Evolutionary conservation across 2,797 vertebrate genomes (phyloP), one percentile per base, ranked within the genome.

Genomic region (Phoeniculus purpureus): DNA sequence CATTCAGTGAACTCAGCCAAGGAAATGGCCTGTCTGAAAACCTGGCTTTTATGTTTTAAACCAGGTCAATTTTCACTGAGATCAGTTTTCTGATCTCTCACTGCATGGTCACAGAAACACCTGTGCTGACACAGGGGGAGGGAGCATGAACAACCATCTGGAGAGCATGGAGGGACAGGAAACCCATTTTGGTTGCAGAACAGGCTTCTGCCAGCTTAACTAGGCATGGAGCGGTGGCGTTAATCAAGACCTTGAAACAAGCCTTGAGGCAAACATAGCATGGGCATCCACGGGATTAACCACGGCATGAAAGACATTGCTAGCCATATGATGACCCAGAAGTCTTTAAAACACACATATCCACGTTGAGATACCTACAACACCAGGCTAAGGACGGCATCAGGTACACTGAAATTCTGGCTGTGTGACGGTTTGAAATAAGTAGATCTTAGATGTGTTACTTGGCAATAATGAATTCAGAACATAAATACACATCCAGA

Each of bases 141-240:
- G 81, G 73, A 95, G 87, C 2, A 0, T 4, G 2, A 90, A 52
- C 59, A 77, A 85, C 94, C 93, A 94, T 93, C 93, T 94, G 94
- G 94, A 94, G 92, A 90, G 84, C 87, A 81, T 6, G 4, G 47
- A 16, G 93, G 89, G 60, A 92, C 95, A 95, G 94, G 94, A 95
- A 94, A 87, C 90, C 90, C 90, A 72, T 91, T 93, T 90, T 61
- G 76, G 90, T 87, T 72, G 91, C 79, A 90, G 73, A 94, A 74
- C 81, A 40, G 84, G 76, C 87, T 89, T 89, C 81, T 94, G 93
- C 94, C 95, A 96, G 94, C 92, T 92, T 93, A 95, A 95, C 94
- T 94, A 95, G 93, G 90, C 95, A 90, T 94, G 90, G 93, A 94
- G 87, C 5, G 12, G 84, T 94, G 95, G 75, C 31, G 4, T 94